Evolutionary conservation across 2,888 invertebrate genomes (phyloP), one percentile per base, ranked within the genome.

Genomic region (Pterobdella sp.): DNA sequence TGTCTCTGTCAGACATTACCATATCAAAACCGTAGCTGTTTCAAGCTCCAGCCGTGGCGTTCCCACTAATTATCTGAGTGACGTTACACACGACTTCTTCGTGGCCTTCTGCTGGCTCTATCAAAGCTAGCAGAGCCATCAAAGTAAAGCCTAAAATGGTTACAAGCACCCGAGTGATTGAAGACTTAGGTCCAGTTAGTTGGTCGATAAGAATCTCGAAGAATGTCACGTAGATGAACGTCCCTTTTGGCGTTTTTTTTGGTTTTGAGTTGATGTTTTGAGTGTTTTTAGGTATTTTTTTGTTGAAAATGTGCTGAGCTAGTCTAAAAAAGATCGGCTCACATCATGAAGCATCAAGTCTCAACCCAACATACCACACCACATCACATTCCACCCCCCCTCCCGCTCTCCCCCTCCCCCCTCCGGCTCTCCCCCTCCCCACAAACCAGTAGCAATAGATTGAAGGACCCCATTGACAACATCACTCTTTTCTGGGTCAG

Each of bases 191-290:
- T 10, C 71, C 65, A 18, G 32, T 63, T 29, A 79, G 75, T 74
- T 90, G 90, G 73, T 89, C 85, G 22, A 89, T 88, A 79, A 94
- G 87, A 74, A 94, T 91, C 85, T 95, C 94, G 83, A 94, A 94
- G 86, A 93, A 94, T 10, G 94, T 93, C 31, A 95, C 93, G 84
- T 94, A 95, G 10, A 95, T 86, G 56, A 95, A 87, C 0, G 94
- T 94, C 14, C 95, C 95, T 26, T n/a, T n/a, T n/a, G n/a, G n/a
- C n/a, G n/a, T n/a, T n/a, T n/a, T n/a, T n/a, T n/a, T n/a, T 56
- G 60, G 60, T 56, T 56, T 7, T 14, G 22, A 22, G 49, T 42
- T 42, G 49, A 22, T 42, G 22, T 42, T 42, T 42, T 42, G 42
- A 18, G 42, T 63, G 63, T 7, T 26, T 26, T 26, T 63, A 14